Percentiles rank a stretch among this genome's conserved stretches.
phyloP scores from a whole-genome alignment of 2,797 vertebrate species.

The Falco peregrinus region DNA sequence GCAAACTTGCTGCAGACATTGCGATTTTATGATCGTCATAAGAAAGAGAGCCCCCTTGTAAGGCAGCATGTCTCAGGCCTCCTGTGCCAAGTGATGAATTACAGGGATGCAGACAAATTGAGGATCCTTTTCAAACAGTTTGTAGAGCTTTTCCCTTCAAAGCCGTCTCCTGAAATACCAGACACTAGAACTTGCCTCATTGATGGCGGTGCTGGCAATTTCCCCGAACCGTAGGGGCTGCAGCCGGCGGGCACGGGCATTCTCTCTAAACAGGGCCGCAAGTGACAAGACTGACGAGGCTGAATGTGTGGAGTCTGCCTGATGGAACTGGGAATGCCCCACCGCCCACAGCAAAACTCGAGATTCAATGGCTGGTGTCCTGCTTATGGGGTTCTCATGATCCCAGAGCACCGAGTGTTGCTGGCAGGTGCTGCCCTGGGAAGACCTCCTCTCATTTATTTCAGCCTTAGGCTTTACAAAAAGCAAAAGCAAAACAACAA shows the following conservation, averaged over 20 bases:
- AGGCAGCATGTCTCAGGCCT: neutral
- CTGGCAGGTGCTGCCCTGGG: neutral
- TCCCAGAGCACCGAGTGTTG: neutral
- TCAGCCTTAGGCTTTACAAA: neutral
- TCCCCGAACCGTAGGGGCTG: neutral
- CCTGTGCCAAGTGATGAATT: neutral
- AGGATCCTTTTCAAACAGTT: neutral
- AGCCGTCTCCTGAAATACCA: neutral
- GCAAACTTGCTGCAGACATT: neutral
- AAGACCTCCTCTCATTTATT: neutral
- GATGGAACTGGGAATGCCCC: fast-evolving
- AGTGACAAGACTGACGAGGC: fast-evolving
- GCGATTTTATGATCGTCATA: neutral
- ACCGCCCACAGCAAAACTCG: fast-evolving
- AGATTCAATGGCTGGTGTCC: fast-evolving
- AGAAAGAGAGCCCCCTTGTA: neutral
- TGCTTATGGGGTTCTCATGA: fast-evolving
- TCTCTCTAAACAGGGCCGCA: fast-evolving
- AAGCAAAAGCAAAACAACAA: neutral
- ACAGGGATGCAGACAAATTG: neutral
- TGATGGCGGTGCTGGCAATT: neutral
- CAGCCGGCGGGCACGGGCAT: neutral
- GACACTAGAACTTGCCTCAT: neutral
- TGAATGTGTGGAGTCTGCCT: neutral
- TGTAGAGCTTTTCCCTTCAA: neutral